Evolutionary conservation across 2,113 vertebrate species (phyloP).

Genomic region (Boleophthalmus pectinirostris): DNA sequence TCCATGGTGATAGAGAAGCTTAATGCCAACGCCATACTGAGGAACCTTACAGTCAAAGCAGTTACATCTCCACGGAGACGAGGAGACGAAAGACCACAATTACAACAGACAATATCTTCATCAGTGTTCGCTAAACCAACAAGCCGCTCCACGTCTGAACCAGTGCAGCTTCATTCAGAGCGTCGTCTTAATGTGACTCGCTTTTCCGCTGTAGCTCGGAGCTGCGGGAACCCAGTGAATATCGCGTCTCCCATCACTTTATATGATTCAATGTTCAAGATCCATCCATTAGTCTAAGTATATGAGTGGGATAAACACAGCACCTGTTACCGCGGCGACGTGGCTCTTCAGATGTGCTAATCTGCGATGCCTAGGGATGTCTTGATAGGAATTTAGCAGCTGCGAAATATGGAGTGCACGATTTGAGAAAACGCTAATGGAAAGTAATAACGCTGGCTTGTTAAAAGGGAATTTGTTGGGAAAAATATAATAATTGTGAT

Average conservation of each 20-base stretch:
- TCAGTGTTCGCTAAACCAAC: background rate
- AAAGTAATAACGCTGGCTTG: slow-evolving; percentile 25
- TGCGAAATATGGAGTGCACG: slow-evolving; percentile 20
- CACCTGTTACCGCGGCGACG: slow-evolving; percentile 30
- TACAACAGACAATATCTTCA: background rate
- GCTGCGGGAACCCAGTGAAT: background rate
- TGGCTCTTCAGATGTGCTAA: slow-evolving; percentile 38
- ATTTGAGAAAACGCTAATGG: slow-evolving; percentile 29
- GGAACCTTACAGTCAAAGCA: too few relatives aligned
- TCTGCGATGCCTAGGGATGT: slow-evolving; percentile 18
- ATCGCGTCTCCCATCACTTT: slow-evolving; percentile 9
- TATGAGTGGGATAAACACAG: slow-evolving; percentile 29
- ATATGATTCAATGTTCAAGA: slow-evolving; percentile 7
- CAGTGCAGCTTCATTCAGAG: background rate
- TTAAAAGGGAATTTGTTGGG: slow-evolving; percentile 8
- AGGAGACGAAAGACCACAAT: background rate
- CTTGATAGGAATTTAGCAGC: slow-evolving; percentile 19
- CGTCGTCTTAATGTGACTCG: background rate
- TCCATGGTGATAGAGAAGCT: too few relatives aligned
- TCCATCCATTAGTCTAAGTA: slow-evolving; percentile 13
- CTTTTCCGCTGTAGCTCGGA: background rate
- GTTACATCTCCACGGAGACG: too few relatives aligned
- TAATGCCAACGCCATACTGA: too few relatives aligned
- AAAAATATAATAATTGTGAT: background rate
- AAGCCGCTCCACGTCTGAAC: background rate